Conservation (phyloP, 2,888 invertebrate species). For the Orchesella flavescens region DNA sequence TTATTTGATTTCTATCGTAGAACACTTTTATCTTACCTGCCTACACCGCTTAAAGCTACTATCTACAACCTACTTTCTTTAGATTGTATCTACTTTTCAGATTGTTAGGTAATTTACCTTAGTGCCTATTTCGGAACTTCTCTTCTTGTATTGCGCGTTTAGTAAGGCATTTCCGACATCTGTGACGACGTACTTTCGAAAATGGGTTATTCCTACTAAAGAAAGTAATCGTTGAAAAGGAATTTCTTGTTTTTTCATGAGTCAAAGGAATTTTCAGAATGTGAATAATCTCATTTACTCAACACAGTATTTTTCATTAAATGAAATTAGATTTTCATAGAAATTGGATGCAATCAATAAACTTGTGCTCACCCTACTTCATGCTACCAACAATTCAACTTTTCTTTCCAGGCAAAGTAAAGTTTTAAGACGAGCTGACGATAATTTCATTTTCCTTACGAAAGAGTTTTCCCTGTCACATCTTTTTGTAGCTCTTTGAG, state of each 20-base stretch:
- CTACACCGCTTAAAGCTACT: no score
- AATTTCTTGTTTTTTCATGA: constrained; percentile 18
- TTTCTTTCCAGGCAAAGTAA: constrained; percentile 12
- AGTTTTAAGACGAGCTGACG: constrained; percentile 35
- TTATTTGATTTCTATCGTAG: no score
- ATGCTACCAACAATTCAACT: not conserved
- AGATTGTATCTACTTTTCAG: no score
- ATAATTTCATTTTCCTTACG: constrained; percentile 40
- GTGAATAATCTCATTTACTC: constrained; percentile 39
- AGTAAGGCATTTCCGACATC: no score
- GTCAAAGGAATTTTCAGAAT: constrained; percentile 14
- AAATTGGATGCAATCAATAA: constrained; percentile 28
- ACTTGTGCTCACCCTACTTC: constrained; percentile 11
- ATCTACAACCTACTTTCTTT: no score
- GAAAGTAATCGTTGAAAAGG: constrained; percentile 11
- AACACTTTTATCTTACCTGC: no score
- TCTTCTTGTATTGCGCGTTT: no score
- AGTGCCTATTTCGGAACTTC: no score
- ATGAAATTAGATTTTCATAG: constrained; percentile 46
- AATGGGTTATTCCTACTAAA: no score
- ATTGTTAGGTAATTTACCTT: no score
- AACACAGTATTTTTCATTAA: constrained; percentile 35
- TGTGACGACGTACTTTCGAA: no score
- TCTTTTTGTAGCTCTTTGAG: constrained; percentile 8
- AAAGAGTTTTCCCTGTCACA: constrained; percentile 24